Conservation (phyloP, 1,140 invertebrate species). For the Drosophila pseudoobscura region DNA sequence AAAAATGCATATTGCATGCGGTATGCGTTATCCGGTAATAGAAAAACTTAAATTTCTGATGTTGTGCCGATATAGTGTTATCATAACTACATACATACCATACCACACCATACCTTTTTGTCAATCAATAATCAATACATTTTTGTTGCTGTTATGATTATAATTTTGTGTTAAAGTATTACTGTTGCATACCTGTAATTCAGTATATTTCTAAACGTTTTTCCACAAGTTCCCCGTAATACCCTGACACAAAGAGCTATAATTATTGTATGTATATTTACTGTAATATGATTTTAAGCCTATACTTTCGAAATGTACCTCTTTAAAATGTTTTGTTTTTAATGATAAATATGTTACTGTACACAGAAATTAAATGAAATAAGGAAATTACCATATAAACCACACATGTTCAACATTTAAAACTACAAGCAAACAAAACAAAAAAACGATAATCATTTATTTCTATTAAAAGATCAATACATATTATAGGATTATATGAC, state of each 20-base stretch:
- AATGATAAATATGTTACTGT: constrained; percentile 42
- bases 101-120: constrained; percentile 15
- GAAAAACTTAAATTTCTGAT: constrained; percentile 42
- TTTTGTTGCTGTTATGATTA: constrained; percentile 55
- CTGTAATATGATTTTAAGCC: constrained; percentile 44
- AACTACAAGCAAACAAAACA: constrained; percentile 25
- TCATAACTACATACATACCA: constrained; percentile 19
- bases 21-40: neutral
- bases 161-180: constrained; percentile 43
- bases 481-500: constrained; percentile 28
- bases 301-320: constrained; percentile 45
- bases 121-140: constrained; percentile 34
- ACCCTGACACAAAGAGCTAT: constrained; percentile 2
- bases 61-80: constrained; percentile 43
- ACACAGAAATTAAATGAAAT: constrained; percentile 37
- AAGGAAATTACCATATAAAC: constrained; percentile 42
- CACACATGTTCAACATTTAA: constrained; percentile 40
- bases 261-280: constrained; percentile 9
- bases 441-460: constrained; percentile 9
- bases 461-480: constrained; percentile 25
- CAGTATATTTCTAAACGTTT: constrained; percentile 39
- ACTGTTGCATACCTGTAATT: constrained; percentile 51
- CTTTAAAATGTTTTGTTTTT: constrained; percentile 38
- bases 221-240: constrained; percentile 28
- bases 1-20: constrained; percentile 28